These are phyloP conservation scores for Felis chaus DNA, from an alignment of 2,113 vertebrate genomes.

Conservation along the genomic window DNA sequence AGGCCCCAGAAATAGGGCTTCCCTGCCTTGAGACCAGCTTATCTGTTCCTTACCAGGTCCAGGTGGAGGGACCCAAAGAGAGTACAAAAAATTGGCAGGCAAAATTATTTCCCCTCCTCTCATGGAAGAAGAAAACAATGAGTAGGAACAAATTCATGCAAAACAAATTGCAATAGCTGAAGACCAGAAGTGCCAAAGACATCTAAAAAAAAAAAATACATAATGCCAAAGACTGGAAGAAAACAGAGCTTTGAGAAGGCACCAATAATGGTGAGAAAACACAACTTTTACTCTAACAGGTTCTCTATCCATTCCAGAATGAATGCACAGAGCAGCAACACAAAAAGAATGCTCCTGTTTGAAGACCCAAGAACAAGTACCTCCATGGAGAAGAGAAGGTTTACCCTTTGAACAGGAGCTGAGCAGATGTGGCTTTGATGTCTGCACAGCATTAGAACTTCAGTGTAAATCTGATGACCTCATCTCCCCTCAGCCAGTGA, in stretches of 20 bases:
- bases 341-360: background rate
- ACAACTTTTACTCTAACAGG: background rate
- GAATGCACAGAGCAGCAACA: background rate
- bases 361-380: slow-evolving; percentile 26
- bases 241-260: background rate
- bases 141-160: background rate
- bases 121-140: background rate
- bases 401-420: slow-evolving; percentile 12
- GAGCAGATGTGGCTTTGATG: background rate
- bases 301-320: background rate
- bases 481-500: slow-evolving; percentile 32
- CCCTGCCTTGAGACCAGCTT: background rate
- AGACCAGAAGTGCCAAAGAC: background rate
- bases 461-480: background rate
- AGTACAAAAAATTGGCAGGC: background rate
- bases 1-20: background rate
- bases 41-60: background rate
- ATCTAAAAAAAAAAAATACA: background rate
- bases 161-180: background rate
- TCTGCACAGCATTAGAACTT: slow-evolving; percentile 3
- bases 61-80: background rate
- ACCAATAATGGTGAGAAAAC: background rate
- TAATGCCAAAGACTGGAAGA: background rate
- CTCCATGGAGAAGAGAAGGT: background rate
- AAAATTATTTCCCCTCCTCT: background rate